Evolutionary conservation across 2,888 invertebrate genomes (phyloP).

Genomic region (Drosophila macrospina): DNA sequence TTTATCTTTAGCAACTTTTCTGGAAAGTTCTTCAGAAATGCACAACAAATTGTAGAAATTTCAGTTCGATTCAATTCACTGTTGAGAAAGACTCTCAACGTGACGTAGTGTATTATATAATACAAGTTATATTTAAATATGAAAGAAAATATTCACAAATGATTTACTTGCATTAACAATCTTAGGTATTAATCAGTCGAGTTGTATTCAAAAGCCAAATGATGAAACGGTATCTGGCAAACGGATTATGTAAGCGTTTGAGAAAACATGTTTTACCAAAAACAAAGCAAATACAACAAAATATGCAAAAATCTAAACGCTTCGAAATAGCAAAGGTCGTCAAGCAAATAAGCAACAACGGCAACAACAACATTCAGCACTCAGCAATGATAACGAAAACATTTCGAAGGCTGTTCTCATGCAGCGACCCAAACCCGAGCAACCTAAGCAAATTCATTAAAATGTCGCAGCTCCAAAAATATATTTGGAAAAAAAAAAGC

Average conservation of each 20-base stretch:
- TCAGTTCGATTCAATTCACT: too few relatives aligned
- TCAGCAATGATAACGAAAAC: slow-evolving; percentile 52
- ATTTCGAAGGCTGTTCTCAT: slow-evolving; percentile 76
- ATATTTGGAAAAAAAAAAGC: too few relatives aligned
- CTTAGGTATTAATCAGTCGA: slow-evolving; percentile 2
- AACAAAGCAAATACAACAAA: slow-evolving; percentile 31
- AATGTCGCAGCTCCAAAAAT: slow-evolving; percentile 23
- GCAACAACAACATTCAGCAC: slow-evolving; percentile 40
- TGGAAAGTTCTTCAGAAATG: too few relatives aligned
- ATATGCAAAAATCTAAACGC: slow-evolving; percentile 74
- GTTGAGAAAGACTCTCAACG: too few relatives aligned
- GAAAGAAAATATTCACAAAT: not conserved
- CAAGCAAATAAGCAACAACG: slow-evolving; percentile 46
- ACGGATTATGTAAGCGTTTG: slow-evolving; percentile 69
- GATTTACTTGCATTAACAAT: slow-evolving; percentile 3
- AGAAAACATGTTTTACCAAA: slow-evolving; percentile 53
- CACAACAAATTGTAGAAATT: too few relatives aligned
- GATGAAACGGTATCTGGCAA: slow-evolving; percentile 39
- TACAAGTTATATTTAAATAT: not conserved
- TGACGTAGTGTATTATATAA: slow-evolving; percentile 1
- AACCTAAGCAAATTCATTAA: slow-evolving; percentile 56
- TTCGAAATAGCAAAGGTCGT: slow-evolving; percentile 75
- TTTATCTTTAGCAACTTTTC: too few relatives aligned
- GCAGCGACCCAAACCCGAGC: slow-evolving; percentile 66
- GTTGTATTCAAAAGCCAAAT: slow-evolving; percentile 18